Evolutionary conservation across 2,888 invertebrate species (phyloP), one percentile per base, ranked within the genome.

Genomic region (Sthenelais limicola): DNA sequence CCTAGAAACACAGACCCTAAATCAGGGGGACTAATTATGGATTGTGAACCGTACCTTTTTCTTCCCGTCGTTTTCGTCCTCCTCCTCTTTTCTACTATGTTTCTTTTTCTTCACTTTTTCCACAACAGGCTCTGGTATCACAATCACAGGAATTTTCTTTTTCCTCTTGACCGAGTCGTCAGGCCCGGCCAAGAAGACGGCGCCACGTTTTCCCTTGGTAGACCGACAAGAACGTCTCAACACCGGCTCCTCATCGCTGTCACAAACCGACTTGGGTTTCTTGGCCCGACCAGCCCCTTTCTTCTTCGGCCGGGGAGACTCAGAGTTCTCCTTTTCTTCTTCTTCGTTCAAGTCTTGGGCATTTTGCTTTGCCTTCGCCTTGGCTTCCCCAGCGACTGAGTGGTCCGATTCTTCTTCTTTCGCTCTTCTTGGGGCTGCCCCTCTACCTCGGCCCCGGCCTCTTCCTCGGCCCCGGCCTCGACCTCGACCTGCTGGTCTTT

Each of bases 261-360:
- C 85, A 69, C 79, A 56, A 35, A 7, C 38, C 28, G 24, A 62
- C 15, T 58, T 47, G 21, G 70, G 43, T 48, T 72, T 70, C 58
- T 79, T 76, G 77, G 80, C 77, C 84, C 86, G 77, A 85, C 85
- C 79, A 87, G 87, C 32, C 30, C 51, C 48, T 21, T 21, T 7
- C n/a, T 49, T 49, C 33, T 68, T 51, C 26, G 7, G 51, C 3
- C 7, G 26, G 7, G 1, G 51, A 12, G 18, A n/a, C 21, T 18
- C 33, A 7, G 21, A 21, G 24, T 48, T 51, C 52, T 68, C 68
- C 48, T 28, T n/a, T 47, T 49, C 72, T 26, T 47, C 48, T 21
- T 68, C 35, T 33, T 30, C 43, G 21, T 49, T 51, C 18, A n/a
- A 58, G 38, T 35, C 35, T 28, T 47, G 43, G 26, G 66, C 30